phyloP scores from a whole-genome alignment of 2,888 invertebrate genomes.

The Aspidapion aeneum region DNA sequence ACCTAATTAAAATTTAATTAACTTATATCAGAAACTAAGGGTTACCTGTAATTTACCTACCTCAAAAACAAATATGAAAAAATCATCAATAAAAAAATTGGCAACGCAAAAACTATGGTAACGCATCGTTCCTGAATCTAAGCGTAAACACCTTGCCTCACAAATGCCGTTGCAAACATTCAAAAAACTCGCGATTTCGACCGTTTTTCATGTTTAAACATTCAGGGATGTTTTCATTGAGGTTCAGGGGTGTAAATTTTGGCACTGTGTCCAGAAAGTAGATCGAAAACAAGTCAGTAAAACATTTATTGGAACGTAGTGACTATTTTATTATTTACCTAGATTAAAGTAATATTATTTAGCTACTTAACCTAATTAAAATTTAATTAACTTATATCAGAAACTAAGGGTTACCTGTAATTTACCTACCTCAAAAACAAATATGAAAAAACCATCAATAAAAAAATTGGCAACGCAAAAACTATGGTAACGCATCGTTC shows the following conservation, averaged over 20 bases:
- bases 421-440: background rate
- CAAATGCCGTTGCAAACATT: background rate
- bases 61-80: too few species aligned
- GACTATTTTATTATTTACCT: too few species aligned
- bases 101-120: background rate
- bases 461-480: background rate
- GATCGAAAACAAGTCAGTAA: too few species aligned
- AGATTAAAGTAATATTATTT: too few species aligned
- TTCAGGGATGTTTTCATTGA: background rate
- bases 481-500: background rate
- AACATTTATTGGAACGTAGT: too few species aligned
- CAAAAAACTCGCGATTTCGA: background rate
- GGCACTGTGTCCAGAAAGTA: background rate
- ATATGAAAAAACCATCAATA: background rate
- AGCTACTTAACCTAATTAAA: too few species aligned
- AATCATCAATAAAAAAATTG: too few species aligned
- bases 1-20: too few species aligned
- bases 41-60: too few species aligned
- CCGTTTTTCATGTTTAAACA: background rate
- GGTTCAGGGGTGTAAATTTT: background rate
- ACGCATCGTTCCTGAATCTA: background rate
- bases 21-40: too few species aligned
- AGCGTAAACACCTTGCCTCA: background rate
- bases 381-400: too few species aligned
- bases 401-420: too few species aligned